These are phyloP conservation scores for Polyodon spathula DNA, from an alignment of 2,113 vertebrate genomes.

Conservation along the genomic window DNA sequence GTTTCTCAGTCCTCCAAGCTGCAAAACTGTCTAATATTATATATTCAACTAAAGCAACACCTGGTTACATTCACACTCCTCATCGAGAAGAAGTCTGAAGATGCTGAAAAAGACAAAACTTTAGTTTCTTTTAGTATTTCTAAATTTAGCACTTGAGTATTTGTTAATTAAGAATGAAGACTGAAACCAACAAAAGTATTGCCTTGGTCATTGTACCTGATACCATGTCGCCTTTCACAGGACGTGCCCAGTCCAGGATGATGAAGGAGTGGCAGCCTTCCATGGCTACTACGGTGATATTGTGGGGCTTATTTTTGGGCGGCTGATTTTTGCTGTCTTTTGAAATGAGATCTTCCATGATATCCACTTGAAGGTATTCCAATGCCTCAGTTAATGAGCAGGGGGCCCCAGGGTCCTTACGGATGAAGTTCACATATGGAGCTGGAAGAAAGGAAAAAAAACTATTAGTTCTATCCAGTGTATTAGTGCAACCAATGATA, in stretches of 20 bases:
- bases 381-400: conserved; percentile 93
- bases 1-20: too few species aligned
- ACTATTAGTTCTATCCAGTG: background rate
- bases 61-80: too few species aligned
- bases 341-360: conserved; percentile 73
- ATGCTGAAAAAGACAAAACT: too few species aligned
- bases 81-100: too few species aligned
- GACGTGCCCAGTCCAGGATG: conserved; percentile 88
- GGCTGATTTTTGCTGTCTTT: conserved; percentile 56
- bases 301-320: conserved; percentile 74
- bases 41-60: too few species aligned
- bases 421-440: conserved; percentile 90
- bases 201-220: conserved; percentile 61
- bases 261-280: conserved; percentile 97
- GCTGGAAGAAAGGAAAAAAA: conserved; percentile 51
- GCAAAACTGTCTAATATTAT: too few species aligned
- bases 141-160: background rate
- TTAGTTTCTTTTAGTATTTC: too few species aligned
- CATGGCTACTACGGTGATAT: conserved; percentile 88
- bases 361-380: conserved; percentile 90
- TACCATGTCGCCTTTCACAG: conserved; percentile 74
- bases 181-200: too few species aligned
- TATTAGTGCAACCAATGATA: conserved; percentile 5
- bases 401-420: conserved; percentile 77
- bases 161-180: background rate